Base-by-base conservation (phyloP, 2,888 invertebrate genomes). In the Aphodius granarius region DNA sequence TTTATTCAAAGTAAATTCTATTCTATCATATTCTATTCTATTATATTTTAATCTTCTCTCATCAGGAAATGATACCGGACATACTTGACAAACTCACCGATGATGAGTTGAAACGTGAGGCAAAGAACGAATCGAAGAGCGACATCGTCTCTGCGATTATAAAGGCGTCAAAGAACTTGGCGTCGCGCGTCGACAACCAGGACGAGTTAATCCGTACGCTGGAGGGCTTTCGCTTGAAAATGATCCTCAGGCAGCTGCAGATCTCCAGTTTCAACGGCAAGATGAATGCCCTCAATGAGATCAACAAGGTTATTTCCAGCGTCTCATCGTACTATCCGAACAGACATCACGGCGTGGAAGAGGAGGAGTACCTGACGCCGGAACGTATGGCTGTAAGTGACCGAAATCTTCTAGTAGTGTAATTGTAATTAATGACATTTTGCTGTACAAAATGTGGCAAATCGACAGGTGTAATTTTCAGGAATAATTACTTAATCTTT, bases 261-360 rank as follows among this genome's bases (percentile, higher is more conserved):
- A 97, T 98, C 86, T 97, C 98, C 20, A 98, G 98, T 73, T 99
- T 98, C 86, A 98, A 98, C 89, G 98, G 98, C 63, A 98, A 98
- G 90, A 99, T 99, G 98, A 98, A 98, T 84, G 98, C 98, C 19
- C 89, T 99, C 79, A 98, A 98, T 87, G 98, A 99, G 90, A 97
- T 99, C 76, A 98, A 98, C 88, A 98, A 98, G 90, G 95, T 98
- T 72, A 95, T 97, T 80, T 94, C 95, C 76, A 94, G 95, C 83
- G 96, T 97, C 77, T 93, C 95, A 75, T 93, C 95, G 75, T 97
- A 96, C 86, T 97, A 96, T 88, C 94, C 96, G 5, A 96, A 92
- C 86, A 89, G 92, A 73, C 92, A 92, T 84, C 91, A 91, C 76
- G 88, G 91, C 76, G 90, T 92, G 66, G 94, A 95, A 81, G 92